These are phyloP conservation scores for Melanostigma gelatinosum DNA, from an alignment of 2,113 vertebrate genomes.

Conservation along the genomic window DNA sequence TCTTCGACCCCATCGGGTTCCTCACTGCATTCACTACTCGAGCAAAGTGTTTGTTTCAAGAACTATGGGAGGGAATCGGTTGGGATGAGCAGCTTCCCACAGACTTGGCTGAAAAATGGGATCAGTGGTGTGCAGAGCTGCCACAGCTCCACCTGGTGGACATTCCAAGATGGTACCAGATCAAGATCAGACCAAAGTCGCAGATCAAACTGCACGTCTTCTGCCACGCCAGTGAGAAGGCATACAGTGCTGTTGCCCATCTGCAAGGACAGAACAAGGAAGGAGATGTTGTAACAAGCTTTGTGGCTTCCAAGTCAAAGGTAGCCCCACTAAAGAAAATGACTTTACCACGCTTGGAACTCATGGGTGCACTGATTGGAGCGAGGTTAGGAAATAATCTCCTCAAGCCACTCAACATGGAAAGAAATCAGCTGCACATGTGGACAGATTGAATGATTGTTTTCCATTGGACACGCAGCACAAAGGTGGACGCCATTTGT, in stretches of 20 bases:
- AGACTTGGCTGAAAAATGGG: slow-evolving; percentile 2
- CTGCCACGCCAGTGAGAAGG: background rate
- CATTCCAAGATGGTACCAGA: slow-evolving; percentile 5
- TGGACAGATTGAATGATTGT: too few species aligned
- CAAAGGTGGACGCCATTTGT: background rate
- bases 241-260: background rate
- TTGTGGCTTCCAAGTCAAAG: background rate
- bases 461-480: too few species aligned
- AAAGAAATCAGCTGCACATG: too few species aligned
- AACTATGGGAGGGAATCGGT: background rate
- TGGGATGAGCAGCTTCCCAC: background rate
- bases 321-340: background rate
- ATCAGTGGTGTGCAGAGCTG: slow-evolving; percentile 1
- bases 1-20: background rate
- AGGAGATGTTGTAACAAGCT: background rate
- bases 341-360: background rate
- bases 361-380: too few species aligned
- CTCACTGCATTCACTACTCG: background rate
- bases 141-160: background rate
- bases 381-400: too few species aligned
- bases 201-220: background rate
- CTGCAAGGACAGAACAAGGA: background rate
- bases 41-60: background rate
- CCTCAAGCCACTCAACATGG: too few species aligned
- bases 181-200: background rate